Evolutionary conservation across 2,113 vertebrate genomes (phyloP).

Genomic region (Datnioides undecimradiatus): DNA sequence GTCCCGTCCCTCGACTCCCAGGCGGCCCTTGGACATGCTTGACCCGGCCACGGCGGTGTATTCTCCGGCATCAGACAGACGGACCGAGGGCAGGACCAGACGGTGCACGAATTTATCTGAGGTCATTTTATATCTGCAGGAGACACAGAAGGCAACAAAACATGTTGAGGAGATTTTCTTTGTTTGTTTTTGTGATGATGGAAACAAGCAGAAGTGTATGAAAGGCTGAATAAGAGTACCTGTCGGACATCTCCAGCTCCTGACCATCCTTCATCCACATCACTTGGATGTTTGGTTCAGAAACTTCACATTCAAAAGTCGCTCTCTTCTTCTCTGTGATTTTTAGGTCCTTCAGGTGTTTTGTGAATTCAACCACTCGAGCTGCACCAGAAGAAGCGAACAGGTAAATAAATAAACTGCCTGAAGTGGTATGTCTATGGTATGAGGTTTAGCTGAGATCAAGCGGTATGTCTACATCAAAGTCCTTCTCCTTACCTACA

Average conservation of each 20-base stretch:
- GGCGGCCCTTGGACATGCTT: slow-evolving; percentile 90
- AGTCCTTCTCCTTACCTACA: too few relatives aligned
- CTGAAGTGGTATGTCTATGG: too few relatives aligned
- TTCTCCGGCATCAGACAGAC: slow-evolving; percentile 91
- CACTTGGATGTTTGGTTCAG: slow-evolving; percentile 91
- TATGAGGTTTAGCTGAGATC: not conserved
- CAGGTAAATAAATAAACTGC: not conserved
- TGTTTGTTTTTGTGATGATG: not conserved
- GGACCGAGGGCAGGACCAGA: slow-evolving; percentile 90
- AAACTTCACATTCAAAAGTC: slow-evolving; percentile 96
- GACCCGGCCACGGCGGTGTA: slow-evolving; percentile 96
- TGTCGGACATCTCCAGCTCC: slow-evolving; percentile 91
- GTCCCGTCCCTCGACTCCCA: slow-evolving; percentile 93
- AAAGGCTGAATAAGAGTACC: slow-evolving; percentile 70
- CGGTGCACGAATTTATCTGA: slow-evolving; percentile 91
- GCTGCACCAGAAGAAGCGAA: slow-evolving; percentile 78
- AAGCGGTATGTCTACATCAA: too few relatives aligned
- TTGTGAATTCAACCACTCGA: slow-evolving; percentile 95
- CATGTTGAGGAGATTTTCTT: too few relatives aligned
- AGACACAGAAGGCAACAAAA: not conserved
- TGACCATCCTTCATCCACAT: slow-evolving; percentile 98
- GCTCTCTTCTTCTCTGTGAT: slow-evolving; percentile 97
- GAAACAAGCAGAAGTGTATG: not conserved
- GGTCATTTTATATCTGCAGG: slow-evolving; percentile 88
- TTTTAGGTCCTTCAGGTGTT: slow-evolving; percentile 95